Conservation (phyloP, 2,888 invertebrate species). For the Bhutanitis thaidina region DNA sequence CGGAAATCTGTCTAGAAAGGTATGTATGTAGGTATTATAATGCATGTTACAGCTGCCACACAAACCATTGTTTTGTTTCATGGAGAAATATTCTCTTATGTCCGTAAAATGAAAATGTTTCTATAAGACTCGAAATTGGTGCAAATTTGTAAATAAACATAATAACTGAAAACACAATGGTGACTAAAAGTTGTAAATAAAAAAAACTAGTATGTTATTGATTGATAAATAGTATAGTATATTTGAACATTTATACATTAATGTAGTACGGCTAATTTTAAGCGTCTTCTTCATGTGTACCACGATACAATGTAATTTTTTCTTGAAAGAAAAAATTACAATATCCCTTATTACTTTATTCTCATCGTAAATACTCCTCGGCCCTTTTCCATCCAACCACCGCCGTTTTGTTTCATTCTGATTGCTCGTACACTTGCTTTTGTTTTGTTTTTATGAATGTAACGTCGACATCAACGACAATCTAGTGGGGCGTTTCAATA, state of each 20-base stretch:
- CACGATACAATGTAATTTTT: not conserved
- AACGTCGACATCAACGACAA: slow-evolving; percentile 10
- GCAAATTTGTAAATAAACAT: slow-evolving; percentile 37
- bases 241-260: not conserved
- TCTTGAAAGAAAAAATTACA: no score
- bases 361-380: slow-evolving; percentile 2
- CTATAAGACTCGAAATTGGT: slow-evolving; percentile 60
- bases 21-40: slow-evolving; percentile 48
- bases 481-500: slow-evolving; percentile 16
- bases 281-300: no score
- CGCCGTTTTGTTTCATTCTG: slow-evolving; percentile 18
- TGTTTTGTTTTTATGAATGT: slow-evolving; percentile 19
- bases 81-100: slow-evolving; percentile 38
- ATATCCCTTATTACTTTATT: slow-evolving; percentile 4
- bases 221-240: no score
- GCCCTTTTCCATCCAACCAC: slow-evolving; percentile 7
- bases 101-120: slow-evolving; percentile 34
- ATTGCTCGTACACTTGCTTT: slow-evolving; percentile 19
- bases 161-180: not conserved
- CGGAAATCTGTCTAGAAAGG: slow-evolving; percentile 60
- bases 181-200: no score
- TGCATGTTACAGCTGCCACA: slow-evolving; percentile 77
- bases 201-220: no score
- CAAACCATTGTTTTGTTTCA: slow-evolving; percentile 56
- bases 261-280: not conserved